Evolutionary conservation across 2,797 vertebrate species (phyloP).

Genomic region (Lepilemur ruficaudatus): DNA sequence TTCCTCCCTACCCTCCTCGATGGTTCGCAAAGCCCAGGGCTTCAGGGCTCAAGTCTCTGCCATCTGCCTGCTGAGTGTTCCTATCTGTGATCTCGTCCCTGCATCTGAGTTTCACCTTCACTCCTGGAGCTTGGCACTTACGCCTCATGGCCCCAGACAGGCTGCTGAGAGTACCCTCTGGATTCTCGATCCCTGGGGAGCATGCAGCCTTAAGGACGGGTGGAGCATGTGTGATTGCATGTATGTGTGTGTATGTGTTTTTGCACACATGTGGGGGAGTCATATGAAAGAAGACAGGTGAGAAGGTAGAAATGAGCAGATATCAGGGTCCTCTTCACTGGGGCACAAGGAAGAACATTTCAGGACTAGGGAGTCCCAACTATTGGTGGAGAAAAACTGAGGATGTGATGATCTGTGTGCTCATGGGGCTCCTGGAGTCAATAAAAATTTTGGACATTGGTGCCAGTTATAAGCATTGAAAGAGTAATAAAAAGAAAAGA

Average conservation of each 20-base stretch:
- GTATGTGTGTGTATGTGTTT: neutral
- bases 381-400: neutral
- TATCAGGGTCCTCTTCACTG: neutral
- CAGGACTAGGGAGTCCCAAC: neutral
- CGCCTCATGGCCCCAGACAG: neutral
- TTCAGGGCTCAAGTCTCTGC: neutral
- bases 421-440: neutral
- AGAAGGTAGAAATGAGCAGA: neutral
- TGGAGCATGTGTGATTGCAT: neutral
- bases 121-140: neutral
- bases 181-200: neutral
- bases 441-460: neutral
- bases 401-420: too few relatives aligned
- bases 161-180: neutral
- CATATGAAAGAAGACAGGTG: neutral
- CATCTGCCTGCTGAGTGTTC: neutral
- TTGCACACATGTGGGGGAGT: neutral
- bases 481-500: neutral
- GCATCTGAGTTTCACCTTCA: neutral
- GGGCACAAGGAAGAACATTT: neutral
- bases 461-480: neutral
- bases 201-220: too few relatives aligned
- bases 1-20: too few relatives aligned
- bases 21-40: neutral
- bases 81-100: neutral